These are phyloP conservation scores for Todiramphus chloris DNA, from an alignment of 2,113 vertebrate genomes.

Conservation along the genomic window DNA sequence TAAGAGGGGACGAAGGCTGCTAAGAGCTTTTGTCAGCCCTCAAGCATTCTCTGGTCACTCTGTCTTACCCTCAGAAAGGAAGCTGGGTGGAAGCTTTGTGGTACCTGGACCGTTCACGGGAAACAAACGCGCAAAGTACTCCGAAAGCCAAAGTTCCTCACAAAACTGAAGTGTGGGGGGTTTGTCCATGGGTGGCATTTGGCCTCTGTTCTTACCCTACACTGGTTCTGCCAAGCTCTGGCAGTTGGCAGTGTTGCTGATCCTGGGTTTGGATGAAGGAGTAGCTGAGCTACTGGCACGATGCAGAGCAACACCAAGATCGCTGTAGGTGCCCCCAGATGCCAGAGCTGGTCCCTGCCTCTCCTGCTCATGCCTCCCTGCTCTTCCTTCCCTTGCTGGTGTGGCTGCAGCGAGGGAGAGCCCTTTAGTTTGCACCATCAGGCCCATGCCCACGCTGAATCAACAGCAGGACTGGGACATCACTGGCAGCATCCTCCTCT, in stretches of 20 bases:
- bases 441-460: not conserved
- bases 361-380: not conserved
- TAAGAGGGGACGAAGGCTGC: not conserved
- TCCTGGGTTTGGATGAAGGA: not conserved
- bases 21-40: slow-evolving; percentile 55
- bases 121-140: not conserved
- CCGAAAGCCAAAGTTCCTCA: not conserved
- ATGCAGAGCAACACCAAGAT: not conserved
- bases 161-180: not conserved
- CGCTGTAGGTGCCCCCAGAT: not conserved
- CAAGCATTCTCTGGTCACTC: not conserved
- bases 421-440: not conserved
- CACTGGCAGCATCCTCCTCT: not conserved
- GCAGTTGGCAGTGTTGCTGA: not conserved
- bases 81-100: not conserved
- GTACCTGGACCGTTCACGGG: not conserved
- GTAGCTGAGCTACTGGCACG: not conserved
- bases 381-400: not conserved
- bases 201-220: not conserved
- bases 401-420: not conserved
- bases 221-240: not conserved
- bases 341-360: not conserved
- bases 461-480: not conserved
- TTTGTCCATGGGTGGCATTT: not conserved
- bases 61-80: not conserved